Evolutionary conservation across 2,113 vertebrate genomes (phyloP).

Genomic region (Ploceus nigricollis): DNA sequence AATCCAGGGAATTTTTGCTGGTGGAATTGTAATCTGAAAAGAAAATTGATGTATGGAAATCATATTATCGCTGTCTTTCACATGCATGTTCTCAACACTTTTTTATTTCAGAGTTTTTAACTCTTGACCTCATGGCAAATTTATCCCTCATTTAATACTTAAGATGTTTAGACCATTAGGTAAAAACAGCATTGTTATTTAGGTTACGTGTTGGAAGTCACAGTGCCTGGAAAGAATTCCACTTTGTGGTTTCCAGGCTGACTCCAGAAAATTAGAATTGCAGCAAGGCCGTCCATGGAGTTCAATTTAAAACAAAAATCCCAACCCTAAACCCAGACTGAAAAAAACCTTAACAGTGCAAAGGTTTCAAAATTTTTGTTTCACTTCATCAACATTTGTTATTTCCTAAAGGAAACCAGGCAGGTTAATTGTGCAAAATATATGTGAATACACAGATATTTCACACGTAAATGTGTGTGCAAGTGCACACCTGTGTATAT

Average conservation of each 20-base stretch:
- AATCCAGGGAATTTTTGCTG: neutral
- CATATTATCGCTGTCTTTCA: neutral
- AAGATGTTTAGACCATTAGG: constrained; percentile 59
- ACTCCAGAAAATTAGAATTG: constrained; percentile 60
- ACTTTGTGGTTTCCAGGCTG: constrained; percentile 57
- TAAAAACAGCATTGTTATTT: constrained; percentile 51
- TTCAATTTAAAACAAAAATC: neutral
- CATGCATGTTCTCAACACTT: neutral
- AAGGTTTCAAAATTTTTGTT: neutral
- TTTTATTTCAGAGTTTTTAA: constrained; percentile 9
- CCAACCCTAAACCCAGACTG: neutral
- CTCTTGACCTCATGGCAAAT: constrained; percentile 38
- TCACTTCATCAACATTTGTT: neutral
- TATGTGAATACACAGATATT: neutral
- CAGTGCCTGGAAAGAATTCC: constrained; percentile 53
- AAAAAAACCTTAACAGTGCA: neutral
- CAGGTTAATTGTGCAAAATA: neutral
- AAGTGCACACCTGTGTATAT: too few relatives aligned
- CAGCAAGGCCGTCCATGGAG: neutral
- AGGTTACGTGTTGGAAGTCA: constrained; percentile 47
- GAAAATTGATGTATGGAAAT: constrained; percentile 37
- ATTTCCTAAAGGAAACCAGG: neutral
- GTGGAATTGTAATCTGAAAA: neutral
- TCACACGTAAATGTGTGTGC: neutral
- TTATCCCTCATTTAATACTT: constrained; percentile 32